Evolutionary conservation across 2,797 vertebrate genomes (phyloP).

Genomic region (Loris lydekkerianus): DNA sequence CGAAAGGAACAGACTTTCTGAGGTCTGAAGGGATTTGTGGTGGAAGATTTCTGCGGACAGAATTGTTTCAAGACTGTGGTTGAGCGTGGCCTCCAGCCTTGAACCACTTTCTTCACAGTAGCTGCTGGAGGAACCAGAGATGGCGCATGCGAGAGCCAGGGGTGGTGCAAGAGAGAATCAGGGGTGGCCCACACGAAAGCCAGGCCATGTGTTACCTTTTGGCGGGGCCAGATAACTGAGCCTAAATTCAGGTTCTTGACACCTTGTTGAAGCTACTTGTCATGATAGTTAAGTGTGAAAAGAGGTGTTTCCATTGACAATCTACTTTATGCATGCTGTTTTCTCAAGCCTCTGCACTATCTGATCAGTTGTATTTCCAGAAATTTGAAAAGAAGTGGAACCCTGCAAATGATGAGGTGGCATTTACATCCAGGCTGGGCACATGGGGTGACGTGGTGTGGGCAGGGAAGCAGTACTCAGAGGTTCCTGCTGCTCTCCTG

Average conservation of each 20-base stretch:
- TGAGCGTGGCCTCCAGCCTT: too few relatives aligned
- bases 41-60: too few relatives aligned
- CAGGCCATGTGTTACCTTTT: too few relatives aligned
- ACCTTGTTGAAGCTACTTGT: not conserved
- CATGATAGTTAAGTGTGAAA: not conserved
- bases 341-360: not conserved
- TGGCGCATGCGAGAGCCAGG: too few relatives aligned
- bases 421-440: not conserved
- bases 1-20: too few relatives aligned
- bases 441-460: not conserved
- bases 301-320: slow-evolving; percentile 13
- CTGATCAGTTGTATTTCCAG: not conserved
- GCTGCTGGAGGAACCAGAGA: too few relatives aligned
- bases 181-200: too few relatives aligned
- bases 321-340: not conserved
- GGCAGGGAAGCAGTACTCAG: not conserved
- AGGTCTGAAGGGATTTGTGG: too few relatives aligned
- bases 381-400: not conserved
- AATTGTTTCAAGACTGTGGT: too few relatives aligned
- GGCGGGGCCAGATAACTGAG: too few relatives aligned
- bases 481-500: not conserved
- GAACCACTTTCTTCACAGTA: too few relatives aligned
- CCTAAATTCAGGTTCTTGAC: slow-evolving; percentile 3
- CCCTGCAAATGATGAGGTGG: not conserved
- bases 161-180: too few relatives aligned